A percentile compares a stretch with the other conserved stretches of the same genome.
These are phyloP conservation scores for Plumapathes pennacea DNA, from an alignment of 92 coral and sea anemone genomes.

Conservation along the genomic window DNA sequence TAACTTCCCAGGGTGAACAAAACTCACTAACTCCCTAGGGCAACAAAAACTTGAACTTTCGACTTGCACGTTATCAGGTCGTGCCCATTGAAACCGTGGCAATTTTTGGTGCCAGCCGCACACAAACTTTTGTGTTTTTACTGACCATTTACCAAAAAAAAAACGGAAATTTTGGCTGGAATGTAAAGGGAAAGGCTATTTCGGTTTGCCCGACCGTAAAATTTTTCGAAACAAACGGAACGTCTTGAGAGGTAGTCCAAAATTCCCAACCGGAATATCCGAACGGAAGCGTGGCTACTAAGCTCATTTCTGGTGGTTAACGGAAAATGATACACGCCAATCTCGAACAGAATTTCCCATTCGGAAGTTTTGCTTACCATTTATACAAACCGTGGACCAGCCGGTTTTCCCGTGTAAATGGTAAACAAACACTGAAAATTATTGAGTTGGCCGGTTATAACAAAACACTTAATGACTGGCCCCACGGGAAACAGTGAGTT, in stretches of 20 bases:
- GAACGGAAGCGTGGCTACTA: slow-evolving; percentile 5
- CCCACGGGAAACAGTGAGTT: slow-evolving; percentile 14
- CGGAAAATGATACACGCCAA: too few relatives aligned
- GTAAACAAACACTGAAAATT: too few relatives aligned
- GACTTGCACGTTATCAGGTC: slow-evolving; percentile 13
- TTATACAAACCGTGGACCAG: too few relatives aligned
- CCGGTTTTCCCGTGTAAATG: too few relatives aligned
- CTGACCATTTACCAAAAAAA: slow-evolving; percentile 3
- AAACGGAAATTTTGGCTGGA: not conserved
- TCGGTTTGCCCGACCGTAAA: slow-evolving; percentile 4
- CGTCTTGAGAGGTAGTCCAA: slow-evolving; percentile 3
- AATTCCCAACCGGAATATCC: slow-evolving; percentile 31
- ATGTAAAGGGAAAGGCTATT: slow-evolving; percentile 3
- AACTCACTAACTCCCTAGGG: slow-evolving; percentile 17
- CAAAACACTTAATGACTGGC: slow-evolving; percentile 16
- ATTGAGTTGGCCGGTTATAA: slow-evolving; percentile 5
- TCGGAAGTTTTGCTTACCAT: too few relatives aligned
- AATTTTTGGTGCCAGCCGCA: slow-evolving; percentile 9
- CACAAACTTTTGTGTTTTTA: not conserved
- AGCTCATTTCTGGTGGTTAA: not conserved
- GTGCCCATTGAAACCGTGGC: slow-evolving; percentile 9
- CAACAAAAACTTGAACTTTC: slow-evolving; percentile 3
- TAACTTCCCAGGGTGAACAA: slow-evolving; percentile 11
- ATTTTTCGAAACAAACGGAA: slow-evolving; percentile 10
- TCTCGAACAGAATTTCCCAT: too few relatives aligned